Percentiles rank a stretch among this genome's conserved stretches.
Conservation (phyloP, 2,888 invertebrate genomes). For the Athalia rosae region DNA sequence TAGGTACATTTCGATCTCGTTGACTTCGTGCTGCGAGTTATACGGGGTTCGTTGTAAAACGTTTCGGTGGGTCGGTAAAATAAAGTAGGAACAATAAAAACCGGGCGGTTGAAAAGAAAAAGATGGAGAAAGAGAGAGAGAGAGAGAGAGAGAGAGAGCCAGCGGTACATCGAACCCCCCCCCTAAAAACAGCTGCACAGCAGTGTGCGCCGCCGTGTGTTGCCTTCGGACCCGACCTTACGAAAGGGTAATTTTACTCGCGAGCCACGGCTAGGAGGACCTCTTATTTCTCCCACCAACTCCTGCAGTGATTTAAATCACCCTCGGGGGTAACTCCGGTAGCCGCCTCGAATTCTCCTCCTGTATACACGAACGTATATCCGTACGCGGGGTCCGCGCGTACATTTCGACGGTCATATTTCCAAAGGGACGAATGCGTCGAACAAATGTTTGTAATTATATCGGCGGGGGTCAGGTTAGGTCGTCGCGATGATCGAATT, state of each 20-base stretch:
- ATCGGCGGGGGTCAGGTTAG: too few species aligned
- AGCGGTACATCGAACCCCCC: too few species aligned
- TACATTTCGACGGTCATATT: too few species aligned
- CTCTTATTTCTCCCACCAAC: not conserved
- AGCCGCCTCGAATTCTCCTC: too few species aligned
- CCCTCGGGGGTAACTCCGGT: not conserved
- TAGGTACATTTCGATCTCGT: not conserved
- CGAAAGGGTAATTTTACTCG: constrained; percentile 12
- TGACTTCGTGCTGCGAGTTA: constrained; percentile 11
- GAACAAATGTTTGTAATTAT: too few species aligned
- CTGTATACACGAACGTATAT: not conserved
- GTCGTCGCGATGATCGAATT: too few species aligned
- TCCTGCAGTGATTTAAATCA: constrained; percentile 24
- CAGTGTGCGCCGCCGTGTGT: too few species aligned
- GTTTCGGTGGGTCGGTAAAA: constrained; percentile 1
- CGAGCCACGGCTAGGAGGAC: constrained; percentile 10
- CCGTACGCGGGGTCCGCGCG: not conserved
- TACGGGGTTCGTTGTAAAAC: constrained; percentile 23
- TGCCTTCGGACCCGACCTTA: not conserved
- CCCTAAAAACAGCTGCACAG: constrained; percentile 18
- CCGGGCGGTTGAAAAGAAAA: too few species aligned
- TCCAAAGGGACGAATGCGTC: too few species aligned
- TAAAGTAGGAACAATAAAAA: not conserved
- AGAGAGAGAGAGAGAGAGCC: too few species aligned
- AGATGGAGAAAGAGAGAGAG: too few species aligned